Conservation (phyloP, 2,113 vertebrate species). For the Barbus barbus region DNA sequence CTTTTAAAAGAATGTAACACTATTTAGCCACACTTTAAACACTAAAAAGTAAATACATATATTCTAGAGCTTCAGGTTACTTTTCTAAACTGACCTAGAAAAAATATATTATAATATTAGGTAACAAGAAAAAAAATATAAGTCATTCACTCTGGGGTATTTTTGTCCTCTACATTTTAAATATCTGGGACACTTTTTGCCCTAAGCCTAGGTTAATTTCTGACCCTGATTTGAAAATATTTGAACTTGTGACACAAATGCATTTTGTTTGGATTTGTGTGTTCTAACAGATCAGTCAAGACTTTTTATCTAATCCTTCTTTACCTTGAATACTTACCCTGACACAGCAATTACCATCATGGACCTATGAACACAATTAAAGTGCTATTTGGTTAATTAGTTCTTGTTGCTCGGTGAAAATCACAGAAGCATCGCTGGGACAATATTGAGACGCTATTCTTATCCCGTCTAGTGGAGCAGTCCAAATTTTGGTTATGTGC, state of each 20-base stretch:
- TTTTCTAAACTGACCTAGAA: not conserved
- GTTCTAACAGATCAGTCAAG: not conserved
- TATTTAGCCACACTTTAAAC: not conserved
- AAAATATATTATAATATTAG: not conserved
- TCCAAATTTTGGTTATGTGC: conserved; percentile 25
- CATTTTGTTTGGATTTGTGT: not conserved
- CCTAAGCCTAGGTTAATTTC: not conserved
- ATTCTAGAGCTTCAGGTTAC: not conserved
- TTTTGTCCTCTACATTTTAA: not conserved
- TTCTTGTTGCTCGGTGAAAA: conserved; percentile 27
- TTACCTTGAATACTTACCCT: not conserved
- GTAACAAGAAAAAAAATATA: not conserved
- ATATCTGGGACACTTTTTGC: not conserved
- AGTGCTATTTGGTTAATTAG: conserved; percentile 43
- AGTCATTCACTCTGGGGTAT: not conserved
- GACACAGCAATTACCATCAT: conserved; percentile 44
- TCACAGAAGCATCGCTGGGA: conserved; percentile 23
- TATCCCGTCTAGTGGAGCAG: conserved; percentile 9
- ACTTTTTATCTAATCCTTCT: not conserved
- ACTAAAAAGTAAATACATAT: not conserved
- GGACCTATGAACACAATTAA: conserved; percentile 51
- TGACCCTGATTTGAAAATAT: not conserved
- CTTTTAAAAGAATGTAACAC: not conserved
- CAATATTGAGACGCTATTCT: conserved; percentile 38
- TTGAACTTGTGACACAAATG: not conserved